Evolutionary conservation across 2,113 vertebrate genomes (phyloP).

Genomic region (Toxotes chatareus): DNA sequence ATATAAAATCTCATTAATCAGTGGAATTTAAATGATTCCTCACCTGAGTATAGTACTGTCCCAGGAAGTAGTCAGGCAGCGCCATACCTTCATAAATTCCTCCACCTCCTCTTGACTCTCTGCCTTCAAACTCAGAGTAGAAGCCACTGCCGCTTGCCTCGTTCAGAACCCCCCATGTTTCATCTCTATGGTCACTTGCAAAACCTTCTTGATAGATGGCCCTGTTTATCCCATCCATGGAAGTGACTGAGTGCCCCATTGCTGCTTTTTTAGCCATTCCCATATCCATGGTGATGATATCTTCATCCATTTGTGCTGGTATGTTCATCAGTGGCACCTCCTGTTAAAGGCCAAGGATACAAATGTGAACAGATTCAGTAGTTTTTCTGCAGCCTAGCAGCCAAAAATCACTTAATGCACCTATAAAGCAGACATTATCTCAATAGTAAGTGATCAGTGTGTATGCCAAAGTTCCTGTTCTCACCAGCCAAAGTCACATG

Average conservation of each 20-base stretch:
- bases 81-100: conserved; percentile 65
- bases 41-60: conserved; percentile 79
- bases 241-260: not conserved
- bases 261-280: not conserved
- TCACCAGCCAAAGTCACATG: not conserved
- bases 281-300: rapidly evolving
- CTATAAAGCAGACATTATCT: conserved; percentile 7
- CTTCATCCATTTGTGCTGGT: conserved; percentile 17
- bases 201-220: not conserved
- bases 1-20: not conserved
- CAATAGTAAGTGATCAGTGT: not conserved
- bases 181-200: conserved; percentile 16
- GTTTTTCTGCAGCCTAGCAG: not conserved
- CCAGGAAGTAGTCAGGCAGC: conserved; percentile 66
- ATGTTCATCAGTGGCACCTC: conserved; percentile 35
- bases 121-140: conserved; percentile 17
- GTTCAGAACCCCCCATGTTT: not conserved
- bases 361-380: not conserved
- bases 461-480: not conserved
- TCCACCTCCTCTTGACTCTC: conserved; percentile 22
- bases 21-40: conserved; percentile 23
- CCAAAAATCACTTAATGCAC: not conserved
- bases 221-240: conserved; percentile 36
- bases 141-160: not conserved
- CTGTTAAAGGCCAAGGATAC: not conserved